These are phyloP conservation scores for Propithecus coquereli DNA, from an alignment of 2,113 vertebrate species.

Conservation along the genomic window DNA sequence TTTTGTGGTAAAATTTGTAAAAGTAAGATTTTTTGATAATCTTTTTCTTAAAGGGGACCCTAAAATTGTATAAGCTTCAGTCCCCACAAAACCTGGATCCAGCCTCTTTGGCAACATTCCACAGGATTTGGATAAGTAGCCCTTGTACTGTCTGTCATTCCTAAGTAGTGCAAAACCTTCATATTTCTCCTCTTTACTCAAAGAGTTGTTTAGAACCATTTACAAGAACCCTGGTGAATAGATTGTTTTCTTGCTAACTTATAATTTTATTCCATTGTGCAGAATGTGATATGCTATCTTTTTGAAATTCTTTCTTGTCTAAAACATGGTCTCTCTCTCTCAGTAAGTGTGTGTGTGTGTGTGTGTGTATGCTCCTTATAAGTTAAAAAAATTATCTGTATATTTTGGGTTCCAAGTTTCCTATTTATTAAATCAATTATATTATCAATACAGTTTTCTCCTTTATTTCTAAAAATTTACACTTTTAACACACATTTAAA, in stretches of 20 bases:
- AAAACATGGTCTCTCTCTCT: background rate
- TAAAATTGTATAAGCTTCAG: background rate
- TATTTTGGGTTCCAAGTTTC: background rate
- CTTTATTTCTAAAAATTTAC: background rate
- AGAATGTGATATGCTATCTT: background rate
- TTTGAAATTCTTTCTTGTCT: background rate
- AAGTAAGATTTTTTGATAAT: background rate
- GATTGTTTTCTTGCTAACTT: background rate
- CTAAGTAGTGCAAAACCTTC: background rate
- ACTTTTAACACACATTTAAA: background rate
- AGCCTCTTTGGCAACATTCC: background rate
- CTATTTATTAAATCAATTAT: background rate
- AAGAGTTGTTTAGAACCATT: background rate
- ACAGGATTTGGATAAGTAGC: background rate
- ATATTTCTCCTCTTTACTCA: background rate
- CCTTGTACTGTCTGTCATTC: too few species aligned
- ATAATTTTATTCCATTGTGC: background rate
- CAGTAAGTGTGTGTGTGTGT: background rate
- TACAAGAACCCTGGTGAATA: background rate
- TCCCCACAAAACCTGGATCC: background rate
- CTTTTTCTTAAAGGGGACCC: background rate
- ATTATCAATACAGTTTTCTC: background rate
- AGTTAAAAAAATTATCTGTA: background rate
- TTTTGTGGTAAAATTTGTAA: background rate
- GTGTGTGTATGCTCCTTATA: background rate